Evolutionary conservation across 2,888 invertebrate genomes (phyloP).

Genomic region (Dynastes tityus): DNA sequence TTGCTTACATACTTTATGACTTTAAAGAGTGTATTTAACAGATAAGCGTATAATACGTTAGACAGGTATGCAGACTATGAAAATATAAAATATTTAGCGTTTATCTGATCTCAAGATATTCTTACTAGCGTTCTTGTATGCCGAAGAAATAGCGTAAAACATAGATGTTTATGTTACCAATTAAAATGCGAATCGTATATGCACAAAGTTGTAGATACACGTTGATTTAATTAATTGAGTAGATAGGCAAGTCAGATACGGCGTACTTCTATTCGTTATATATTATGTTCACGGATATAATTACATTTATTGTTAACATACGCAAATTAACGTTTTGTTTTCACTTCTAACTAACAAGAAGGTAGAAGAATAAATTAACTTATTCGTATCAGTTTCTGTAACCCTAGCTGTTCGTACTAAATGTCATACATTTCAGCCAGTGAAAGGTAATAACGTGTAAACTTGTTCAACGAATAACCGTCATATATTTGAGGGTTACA

Average conservation of each 20-base stretch:
- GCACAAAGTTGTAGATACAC: slow-evolving; percentile 32
- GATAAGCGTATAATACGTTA: slow-evolving; percentile 10
- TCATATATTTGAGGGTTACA: background rate
- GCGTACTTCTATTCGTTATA: slow-evolving; percentile 7
- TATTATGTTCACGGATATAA: slow-evolving; percentile 18
- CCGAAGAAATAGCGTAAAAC: slow-evolving; percentile 18
- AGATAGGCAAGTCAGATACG: slow-evolving; percentile 26
- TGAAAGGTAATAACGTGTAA: background rate
- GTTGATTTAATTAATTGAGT: slow-evolving; percentile 41
- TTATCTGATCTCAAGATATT: slow-evolving; percentile 23
- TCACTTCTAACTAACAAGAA: background rate
- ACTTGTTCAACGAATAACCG: background rate
- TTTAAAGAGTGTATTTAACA: background rate
- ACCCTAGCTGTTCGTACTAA: background rate
- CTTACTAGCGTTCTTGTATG: background rate
- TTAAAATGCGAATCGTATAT: slow-evolving; percentile 29
- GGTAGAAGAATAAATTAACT: slow-evolving; percentile 17
- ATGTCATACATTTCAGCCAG: background rate
- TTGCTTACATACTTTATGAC: background rate
- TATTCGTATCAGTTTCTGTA: slow-evolving; percentile 24
- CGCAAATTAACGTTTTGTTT: slow-evolving; percentile 26
- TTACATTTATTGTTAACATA: slow-evolving; percentile 35
- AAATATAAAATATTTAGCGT: slow-evolving; percentile 4
- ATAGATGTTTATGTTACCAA: slow-evolving; percentile 32
- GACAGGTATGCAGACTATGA: background rate